Conservation (phyloP, 2,113 vertebrate species). For the Prinia subflava region DNA sequence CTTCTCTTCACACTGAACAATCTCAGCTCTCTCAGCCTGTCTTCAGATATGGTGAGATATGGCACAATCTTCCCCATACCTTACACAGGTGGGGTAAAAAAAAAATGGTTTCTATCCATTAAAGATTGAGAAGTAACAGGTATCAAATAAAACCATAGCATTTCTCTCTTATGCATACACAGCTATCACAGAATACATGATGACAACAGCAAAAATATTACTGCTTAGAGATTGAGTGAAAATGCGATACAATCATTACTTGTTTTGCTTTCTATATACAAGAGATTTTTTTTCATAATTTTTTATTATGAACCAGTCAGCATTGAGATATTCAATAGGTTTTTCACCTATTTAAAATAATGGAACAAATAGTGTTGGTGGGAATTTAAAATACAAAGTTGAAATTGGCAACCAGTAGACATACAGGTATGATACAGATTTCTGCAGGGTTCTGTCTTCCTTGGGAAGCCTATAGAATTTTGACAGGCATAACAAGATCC, state of each 20-base stretch:
- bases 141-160: not conserved
- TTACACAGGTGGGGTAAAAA: not conserved
- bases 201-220: not conserved
- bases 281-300: not conserved
- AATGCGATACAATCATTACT: not conserved
- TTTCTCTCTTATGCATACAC: not conserved
- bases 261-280: not conserved
- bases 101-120: not conserved
- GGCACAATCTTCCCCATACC: not conserved
- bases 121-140: not conserved
- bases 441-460: not conserved
- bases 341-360: not conserved
- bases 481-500: conserved; percentile 16
- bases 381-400: not conserved
- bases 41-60: not conserved
- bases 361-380: not conserved
- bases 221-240: not conserved
- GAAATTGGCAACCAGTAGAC: not conserved
- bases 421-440: not conserved
- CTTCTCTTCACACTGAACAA: not conserved
- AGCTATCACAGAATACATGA: not conserved
- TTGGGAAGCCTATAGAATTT: not conserved
- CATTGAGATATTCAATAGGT: not conserved
- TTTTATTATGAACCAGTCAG: not conserved
- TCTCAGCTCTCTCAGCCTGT: not conserved